Conservation (phyloP, 2,113 vertebrate genomes). For the Podarcis raffonei region DNA sequence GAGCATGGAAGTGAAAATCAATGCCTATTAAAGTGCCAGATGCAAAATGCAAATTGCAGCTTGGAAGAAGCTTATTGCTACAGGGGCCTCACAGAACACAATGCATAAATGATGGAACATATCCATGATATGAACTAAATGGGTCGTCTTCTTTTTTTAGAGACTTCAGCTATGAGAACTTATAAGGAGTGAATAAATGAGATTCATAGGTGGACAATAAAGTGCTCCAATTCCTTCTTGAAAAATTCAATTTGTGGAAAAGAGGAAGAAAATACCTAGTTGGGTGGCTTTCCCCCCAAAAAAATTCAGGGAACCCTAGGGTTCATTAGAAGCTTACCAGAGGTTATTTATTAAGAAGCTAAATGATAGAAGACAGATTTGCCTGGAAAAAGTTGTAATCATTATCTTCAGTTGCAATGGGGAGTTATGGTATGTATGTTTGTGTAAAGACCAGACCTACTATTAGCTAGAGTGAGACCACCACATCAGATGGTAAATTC, state of each 20-base stretch:
- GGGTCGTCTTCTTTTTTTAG: not conserved
- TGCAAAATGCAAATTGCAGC: slow-evolving; percentile 45
- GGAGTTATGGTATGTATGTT: no score
- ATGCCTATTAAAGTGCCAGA: slow-evolving; percentile 11
- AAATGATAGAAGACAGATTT: not conserved
- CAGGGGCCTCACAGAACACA: not conserved
- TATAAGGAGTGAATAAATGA: not conserved
- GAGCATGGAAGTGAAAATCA: slow-evolving; percentile 30
- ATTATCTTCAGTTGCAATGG: not conserved
- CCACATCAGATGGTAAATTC: no score
- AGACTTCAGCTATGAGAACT: slow-evolving; percentile 15
- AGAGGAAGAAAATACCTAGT: not conserved
- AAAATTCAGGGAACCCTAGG: not conserved
- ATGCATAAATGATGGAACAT: not conserved
- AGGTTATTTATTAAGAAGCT: not conserved
- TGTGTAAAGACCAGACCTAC: no score
- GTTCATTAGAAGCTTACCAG: not conserved
- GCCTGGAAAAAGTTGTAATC: no score
- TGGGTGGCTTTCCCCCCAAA: not conserved
- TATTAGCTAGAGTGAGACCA: no score
- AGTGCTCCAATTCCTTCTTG: not conserved
- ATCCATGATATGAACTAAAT: not conserved
- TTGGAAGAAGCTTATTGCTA: slow-evolving; percentile 6
- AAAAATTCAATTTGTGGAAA: not conserved
- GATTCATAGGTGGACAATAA: not conserved